phyloP scores from a whole-genome alignment of 2,888 invertebrate genomes.

The Drosophila neutralis region DNA sequence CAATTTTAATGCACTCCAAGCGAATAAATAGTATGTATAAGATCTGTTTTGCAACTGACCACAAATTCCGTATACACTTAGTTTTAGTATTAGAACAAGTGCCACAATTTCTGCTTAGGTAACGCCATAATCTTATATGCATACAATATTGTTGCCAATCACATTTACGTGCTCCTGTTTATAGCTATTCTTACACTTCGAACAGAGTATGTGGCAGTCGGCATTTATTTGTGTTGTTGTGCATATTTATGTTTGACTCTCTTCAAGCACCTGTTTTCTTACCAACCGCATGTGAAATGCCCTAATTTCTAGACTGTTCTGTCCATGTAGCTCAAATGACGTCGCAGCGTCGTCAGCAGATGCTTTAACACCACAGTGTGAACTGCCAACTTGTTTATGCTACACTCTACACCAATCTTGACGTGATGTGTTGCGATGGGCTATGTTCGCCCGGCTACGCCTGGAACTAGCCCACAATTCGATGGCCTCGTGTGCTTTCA shows the following conservation, averaged over 20 bases:
- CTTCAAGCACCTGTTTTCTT: conserved; percentile 18
- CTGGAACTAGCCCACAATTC: conserved; percentile 13
- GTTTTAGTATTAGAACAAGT: neutral
- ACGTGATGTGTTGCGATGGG: neutral
- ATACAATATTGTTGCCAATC: neutral
- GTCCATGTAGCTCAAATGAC: conserved; percentile 12
- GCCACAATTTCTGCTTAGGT: neutral
- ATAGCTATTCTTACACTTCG: neutral
- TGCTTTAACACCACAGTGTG: conserved; percentile 67
- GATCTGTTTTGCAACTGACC: neutral
- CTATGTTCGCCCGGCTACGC: neutral
- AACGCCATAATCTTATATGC: neutral
- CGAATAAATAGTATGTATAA: neutral
- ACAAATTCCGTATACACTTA: neutral
- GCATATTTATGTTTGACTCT: conserved; percentile 3
- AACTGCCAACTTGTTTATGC: conserved; percentile 38
- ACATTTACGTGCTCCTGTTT: neutral
- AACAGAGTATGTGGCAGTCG: neutral
- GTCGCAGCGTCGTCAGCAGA: conserved; percentile 5
- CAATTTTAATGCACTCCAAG: conserved; percentile 13
- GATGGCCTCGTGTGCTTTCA: conserved; percentile 25
- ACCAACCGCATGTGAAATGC: conserved; percentile 72
- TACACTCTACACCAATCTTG: conserved; percentile 18
- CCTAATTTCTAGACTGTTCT: conserved; percentile 66
- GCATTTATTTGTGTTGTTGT: neutral